phyloP scores from a whole-genome alignment of 37 sponge, comb jelly and placozoan species.

The Hormiphora californensis region DNA sequence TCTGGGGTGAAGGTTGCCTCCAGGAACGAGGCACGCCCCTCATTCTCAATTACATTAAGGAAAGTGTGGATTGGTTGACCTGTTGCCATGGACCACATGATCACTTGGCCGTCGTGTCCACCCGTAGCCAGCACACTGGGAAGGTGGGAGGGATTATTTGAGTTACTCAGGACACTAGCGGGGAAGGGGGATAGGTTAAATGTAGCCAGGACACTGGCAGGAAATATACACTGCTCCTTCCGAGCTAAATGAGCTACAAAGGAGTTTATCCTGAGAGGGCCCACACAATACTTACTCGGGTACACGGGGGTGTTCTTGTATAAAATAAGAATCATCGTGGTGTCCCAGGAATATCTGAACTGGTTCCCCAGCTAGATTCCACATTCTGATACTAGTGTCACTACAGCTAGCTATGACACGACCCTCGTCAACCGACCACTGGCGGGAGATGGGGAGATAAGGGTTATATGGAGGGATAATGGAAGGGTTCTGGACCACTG shows the following conservation, averaged over 20 bases:
- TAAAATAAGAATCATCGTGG: background rate
- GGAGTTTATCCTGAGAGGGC: constrained; percentile 10
- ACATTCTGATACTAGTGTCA: constrained; percentile 42
- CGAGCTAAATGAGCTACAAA: constrained; percentile 21
- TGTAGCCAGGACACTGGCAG: background rate
- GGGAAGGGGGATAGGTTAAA: background rate
- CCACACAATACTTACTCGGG: constrained; percentile 12
- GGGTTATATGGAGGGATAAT: background rate
- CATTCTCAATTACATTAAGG: constrained; percentile 13
- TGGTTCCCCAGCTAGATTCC: background rate
- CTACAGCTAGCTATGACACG: constrained; percentile 18
- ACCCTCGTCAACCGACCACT: background rate
- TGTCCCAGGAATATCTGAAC: constrained; percentile 20
- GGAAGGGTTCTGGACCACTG: background rate
- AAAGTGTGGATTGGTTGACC: background rate
- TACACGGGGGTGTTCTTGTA: constrained; percentile 11
- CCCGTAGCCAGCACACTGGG: constrained; percentile 13
- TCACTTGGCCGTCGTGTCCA: background rate
- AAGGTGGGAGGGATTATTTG: background rate
- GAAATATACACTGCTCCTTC: constrained; percentile 5
- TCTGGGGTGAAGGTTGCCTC: background rate
- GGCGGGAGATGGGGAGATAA: background rate
- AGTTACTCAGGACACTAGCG: background rate
- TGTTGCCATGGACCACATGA: background rate
- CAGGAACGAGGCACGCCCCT: background rate